These are phyloP conservation scores for Cryptophagus acutangulus DNA, from an alignment of 2,888 invertebrate genomes.

Conservation along the genomic window DNA sequence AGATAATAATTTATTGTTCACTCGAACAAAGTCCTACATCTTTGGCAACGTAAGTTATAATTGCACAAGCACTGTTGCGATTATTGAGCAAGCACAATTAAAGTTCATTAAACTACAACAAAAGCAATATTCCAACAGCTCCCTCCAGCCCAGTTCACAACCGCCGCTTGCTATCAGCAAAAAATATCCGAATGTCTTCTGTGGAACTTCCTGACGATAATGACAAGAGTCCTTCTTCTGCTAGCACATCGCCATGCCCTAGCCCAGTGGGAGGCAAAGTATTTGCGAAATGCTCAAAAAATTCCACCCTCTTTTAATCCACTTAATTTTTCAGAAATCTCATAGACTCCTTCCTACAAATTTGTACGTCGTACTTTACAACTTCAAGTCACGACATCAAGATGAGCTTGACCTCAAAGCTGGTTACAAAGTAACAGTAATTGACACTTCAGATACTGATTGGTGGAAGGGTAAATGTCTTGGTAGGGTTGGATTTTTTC, in stretches of 20 bases:
- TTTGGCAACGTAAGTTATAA: constrained; percentile 1
- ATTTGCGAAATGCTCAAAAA: constrained; percentile 11
- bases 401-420: constrained; percentile 93
- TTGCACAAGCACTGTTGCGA: neutral
- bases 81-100: too few relatives aligned
- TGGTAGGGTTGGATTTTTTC: constrained; percentile 87
- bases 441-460: constrained; percentile 90
- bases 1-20: too few relatives aligned
- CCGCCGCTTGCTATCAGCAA: constrained; percentile 71
- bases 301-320: neutral
- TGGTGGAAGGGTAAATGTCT: constrained; percentile 98
- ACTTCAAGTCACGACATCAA: constrained; percentile 89
- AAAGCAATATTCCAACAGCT: constrained; percentile 55
- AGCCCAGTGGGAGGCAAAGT: constrained; percentile 61
- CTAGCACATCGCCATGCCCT: constrained; percentile 90
- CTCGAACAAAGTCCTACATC: constrained; percentile 3
- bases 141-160: constrained; percentile 91
- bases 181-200: constrained; percentile 86
- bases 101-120: too few relatives aligned
- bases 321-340: constrained; percentile 60
- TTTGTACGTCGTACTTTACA: constrained; percentile 89
- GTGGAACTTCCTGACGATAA: constrained; percentile 90
- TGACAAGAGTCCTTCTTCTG: constrained; percentile 85
- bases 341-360: constrained; percentile 84
- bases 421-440: constrained; percentile 86